Evolutionary conservation across 2,113 vertebrate genomes (phyloP).

Genomic region (Centrocercus urophasianus): DNA sequence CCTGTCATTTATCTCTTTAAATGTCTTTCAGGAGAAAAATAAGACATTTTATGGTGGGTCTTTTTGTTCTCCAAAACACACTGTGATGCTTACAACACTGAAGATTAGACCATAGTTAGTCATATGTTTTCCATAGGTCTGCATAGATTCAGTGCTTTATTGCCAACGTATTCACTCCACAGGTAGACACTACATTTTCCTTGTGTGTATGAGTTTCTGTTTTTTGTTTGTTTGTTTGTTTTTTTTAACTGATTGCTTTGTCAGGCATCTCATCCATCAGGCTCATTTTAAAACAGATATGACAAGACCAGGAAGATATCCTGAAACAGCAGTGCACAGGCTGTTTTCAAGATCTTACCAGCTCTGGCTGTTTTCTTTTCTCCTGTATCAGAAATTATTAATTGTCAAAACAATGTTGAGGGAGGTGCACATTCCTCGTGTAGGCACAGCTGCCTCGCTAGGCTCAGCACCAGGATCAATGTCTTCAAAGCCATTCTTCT

Average conservation of each 20-base stretch:
- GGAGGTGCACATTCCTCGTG: accelerated
- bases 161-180: not conserved
- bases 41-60: not conserved
- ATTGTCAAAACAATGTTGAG: not conserved
- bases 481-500: not conserved
- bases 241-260: not conserved
- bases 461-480: not conserved
- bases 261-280: not conserved
- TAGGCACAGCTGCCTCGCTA: not conserved
- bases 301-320: not conserved
- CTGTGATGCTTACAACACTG: not conserved
- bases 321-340: no score
- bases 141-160: accelerated
- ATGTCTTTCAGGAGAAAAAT: not conserved
- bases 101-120: not conserved
- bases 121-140: not conserved
- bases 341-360: not conserved
- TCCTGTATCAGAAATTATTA: not conserved
- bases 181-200: not conserved
- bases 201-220: not conserved
- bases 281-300: not conserved
- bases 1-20: not conserved
- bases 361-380: not conserved
- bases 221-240: not conserved
- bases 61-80: not conserved